Evolutionary conservation across 2,797 vertebrate genomes (phyloP).

Genomic region (Echiichthys vipera): DNA sequence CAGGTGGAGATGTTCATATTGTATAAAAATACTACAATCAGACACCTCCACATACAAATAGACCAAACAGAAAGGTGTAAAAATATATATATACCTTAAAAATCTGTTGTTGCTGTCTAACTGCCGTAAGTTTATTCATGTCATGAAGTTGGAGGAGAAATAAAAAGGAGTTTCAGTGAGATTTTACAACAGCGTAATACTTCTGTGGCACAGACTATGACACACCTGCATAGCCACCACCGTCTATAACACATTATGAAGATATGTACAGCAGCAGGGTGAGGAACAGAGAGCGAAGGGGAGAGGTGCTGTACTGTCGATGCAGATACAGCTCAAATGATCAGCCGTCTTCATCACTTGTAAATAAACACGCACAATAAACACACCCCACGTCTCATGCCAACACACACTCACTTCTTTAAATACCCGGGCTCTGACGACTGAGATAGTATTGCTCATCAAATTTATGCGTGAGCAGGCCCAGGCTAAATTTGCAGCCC

Average conservation of each 20-base stretch:
- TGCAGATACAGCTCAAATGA: slow-evolving; percentile 58
- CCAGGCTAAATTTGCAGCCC: slow-evolving; percentile 83
- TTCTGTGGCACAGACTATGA: slow-evolving; percentile 40
- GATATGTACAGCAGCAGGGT: slow-evolving; percentile 52
- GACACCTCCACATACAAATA: neutral
- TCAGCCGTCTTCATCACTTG: slow-evolving; percentile 58
- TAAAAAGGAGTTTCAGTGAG: slow-evolving; percentile 15
- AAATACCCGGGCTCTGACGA: slow-evolving; percentile 83
- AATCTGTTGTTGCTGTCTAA: neutral
- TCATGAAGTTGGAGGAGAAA: neutral
- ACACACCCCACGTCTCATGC: slow-evolving; percentile 55
- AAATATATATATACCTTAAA: slow-evolving; percentile 7
- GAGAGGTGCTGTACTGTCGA: slow-evolving; percentile 42
- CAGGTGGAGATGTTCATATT: neutral
- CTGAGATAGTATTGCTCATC: slow-evolving; percentile 80
- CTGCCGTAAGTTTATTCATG: neutral
- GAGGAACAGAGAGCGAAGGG: slow-evolving; percentile 43
- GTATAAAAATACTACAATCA: neutral
- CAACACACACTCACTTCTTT: slow-evolving; percentile 73
- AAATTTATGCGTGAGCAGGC: slow-evolving; percentile 79
- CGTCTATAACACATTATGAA: slow-evolving; percentile 27
- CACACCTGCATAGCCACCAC: slow-evolving; percentile 47
- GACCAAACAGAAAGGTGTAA: neutral
- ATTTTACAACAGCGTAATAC: slow-evolving; percentile 28
- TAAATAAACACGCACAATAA: slow-evolving; percentile 71